Evolutionary conservation across 2,888 invertebrate genomes (phyloP).

Genomic region (Leucoptera coffeella): DNA sequence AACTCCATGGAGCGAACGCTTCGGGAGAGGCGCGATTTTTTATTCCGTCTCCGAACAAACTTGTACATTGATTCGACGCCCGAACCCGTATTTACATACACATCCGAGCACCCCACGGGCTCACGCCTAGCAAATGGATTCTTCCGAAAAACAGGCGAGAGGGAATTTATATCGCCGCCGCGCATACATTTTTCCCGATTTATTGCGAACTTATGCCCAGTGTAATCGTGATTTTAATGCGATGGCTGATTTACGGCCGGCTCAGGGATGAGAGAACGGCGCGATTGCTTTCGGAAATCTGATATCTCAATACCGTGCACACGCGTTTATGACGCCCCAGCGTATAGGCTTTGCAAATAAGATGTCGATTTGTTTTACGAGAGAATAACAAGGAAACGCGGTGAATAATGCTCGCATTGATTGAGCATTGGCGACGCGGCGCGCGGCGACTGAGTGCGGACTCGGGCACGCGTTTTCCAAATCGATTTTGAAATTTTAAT

Average conservation of each 20-base stretch:
- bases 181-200: constrained; percentile 24
- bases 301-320: constrained; percentile 36
- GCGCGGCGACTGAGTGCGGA: too few species aligned
- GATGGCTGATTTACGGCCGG: constrained; percentile 34
- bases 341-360: constrained; percentile 11
- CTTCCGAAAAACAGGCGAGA: constrained; percentile 37
- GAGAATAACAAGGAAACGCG: too few species aligned
- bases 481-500: constrained; percentile 2
- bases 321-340: constrained; percentile 35
- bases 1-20: too few species aligned
- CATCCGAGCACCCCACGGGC: constrained; percentile 26
- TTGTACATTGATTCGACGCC: constrained; percentile 10
- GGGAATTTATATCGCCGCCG: constrained; percentile 33
- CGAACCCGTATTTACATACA: constrained; percentile 25
- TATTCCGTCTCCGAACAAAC: constrained; percentile 3
- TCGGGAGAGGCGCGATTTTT: too few species aligned
- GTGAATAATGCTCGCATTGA: too few species aligned
- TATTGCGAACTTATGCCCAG: constrained; percentile 43
- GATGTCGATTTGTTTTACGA: constrained; percentile 1
- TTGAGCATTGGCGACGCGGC: too few species aligned
- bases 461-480: constrained; percentile 2
- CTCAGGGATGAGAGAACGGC: constrained; percentile 18
- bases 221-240: constrained; percentile 52
- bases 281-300: constrained; percentile 44
- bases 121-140: constrained; percentile 40